A percentile compares a stretch with the other conserved stretches of the same genome.
These are phyloP conservation scores for Nudaria mundana DNA, from an alignment of 2,888 invertebrate species.

Conservation along the genomic window DNA sequence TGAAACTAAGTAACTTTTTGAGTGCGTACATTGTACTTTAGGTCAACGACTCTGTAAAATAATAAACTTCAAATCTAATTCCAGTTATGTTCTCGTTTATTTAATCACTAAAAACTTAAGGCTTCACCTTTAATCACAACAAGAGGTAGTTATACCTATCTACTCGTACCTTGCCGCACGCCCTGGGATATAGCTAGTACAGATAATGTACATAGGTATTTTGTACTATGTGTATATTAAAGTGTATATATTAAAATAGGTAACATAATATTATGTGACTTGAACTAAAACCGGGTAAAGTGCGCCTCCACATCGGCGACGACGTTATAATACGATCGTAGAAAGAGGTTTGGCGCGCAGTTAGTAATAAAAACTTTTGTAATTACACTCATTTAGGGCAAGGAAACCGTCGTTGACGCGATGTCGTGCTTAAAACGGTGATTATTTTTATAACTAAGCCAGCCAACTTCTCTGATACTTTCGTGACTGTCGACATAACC, in stretches of 20 bases:
- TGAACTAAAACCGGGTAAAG: conserved; percentile 38
- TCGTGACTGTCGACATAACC: conserved; percentile 26
- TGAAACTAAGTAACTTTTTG: too few species aligned
- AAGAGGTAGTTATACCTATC: too few species aligned
- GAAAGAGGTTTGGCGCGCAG: conserved; percentile 69
- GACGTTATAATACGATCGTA: conserved; percentile 48
- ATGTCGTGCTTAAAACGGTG: conserved; percentile 75
- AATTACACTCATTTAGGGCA: conserved; percentile 76
- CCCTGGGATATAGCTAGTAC: too few species aligned
- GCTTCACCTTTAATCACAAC: too few species aligned
- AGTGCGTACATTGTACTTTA: too few species aligned
- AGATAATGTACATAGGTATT: too few species aligned
- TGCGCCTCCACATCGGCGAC: conserved; percentile 40
- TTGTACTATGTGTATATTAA: background rate
- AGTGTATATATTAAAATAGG: conserved; percentile 21
- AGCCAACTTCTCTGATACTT: conserved; percentile 39
- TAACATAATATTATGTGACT: conserved; percentile 43
- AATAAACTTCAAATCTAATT: too few species aligned
- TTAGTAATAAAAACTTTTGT: conserved; percentile 79
- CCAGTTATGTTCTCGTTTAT: too few species aligned
- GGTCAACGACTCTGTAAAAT: too few species aligned
- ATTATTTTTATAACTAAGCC: conserved; percentile 68
- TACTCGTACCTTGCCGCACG: too few species aligned
- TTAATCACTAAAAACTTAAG: too few species aligned
- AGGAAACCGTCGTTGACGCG: conserved; percentile 69